Evolutionary conservation across 2,888 invertebrate species (phyloP).

Genomic region (Baronia brevicornis): DNA sequence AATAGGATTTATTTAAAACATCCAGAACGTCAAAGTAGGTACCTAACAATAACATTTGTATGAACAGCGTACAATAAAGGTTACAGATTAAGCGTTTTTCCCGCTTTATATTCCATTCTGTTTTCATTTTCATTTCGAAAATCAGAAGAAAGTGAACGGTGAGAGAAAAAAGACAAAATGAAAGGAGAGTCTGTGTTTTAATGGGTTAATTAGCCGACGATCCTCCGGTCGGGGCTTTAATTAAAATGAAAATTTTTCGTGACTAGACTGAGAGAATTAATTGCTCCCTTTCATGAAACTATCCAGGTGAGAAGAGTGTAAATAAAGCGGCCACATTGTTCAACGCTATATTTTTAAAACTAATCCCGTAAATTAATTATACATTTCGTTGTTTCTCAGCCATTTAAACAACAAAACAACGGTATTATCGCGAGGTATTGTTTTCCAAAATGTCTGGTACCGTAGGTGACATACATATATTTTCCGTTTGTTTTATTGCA

Average conservation of each 20-base stretch:
- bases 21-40: too few relatives aligned
- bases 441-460: too few relatives aligned
- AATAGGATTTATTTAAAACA: too few relatives aligned
- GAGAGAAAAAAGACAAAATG: conserved; percentile 58
- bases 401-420: too few relatives aligned
- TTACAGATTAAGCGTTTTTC: conserved; percentile 18
- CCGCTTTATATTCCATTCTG: conserved; percentile 11
- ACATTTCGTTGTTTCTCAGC: background rate
- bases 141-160: conserved; percentile 65
- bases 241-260: conserved; percentile 74
- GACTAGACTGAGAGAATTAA: conserved; percentile 67
- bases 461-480: too few relatives aligned
- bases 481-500: too few relatives aligned
- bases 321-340: conserved; percentile 38
- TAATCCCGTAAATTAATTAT: conserved; percentile 2
- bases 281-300: conserved; percentile 64
- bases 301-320: conserved; percentile 61
- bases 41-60: too few relatives aligned
- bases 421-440: too few relatives aligned
- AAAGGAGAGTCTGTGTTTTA: conserved; percentile 68
- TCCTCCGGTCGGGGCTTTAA: conserved; percentile 67
- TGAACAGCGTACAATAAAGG: conserved; percentile 11
- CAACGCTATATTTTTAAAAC: conserved; percentile 25
- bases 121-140: conserved; percentile 50
- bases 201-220: conserved; percentile 74